phyloP scores from a whole-genome alignment of 2,797 vertebrate genomes.

The Acanthornis magna region DNA sequence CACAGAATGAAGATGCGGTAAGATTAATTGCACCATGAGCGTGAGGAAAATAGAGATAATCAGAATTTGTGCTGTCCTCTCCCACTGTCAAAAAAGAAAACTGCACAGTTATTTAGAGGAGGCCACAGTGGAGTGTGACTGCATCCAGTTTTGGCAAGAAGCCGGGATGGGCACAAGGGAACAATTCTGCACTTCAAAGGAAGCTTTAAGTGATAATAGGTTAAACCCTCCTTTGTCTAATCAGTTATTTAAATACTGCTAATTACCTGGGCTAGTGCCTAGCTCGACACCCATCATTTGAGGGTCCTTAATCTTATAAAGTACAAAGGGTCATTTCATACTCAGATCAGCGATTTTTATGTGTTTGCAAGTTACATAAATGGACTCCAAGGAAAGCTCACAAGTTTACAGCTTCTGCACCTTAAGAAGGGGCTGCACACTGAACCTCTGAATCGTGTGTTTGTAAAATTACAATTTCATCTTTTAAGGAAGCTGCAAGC shows the following conservation, averaged over 20 bases:
- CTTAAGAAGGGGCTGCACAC: not conserved
- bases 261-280: not conserved
- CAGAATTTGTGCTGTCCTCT: not conserved
- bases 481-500: not conserved
- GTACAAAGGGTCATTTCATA: not conserved
- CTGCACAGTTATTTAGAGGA: not conserved
- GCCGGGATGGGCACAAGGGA: not conserved
- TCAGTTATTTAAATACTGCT: conserved; percentile 33
- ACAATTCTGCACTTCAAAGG: not conserved
- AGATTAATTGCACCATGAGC: not conserved
- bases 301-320: not conserved
- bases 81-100: not conserved
- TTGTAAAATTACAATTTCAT: not conserved
- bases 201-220: not conserved
- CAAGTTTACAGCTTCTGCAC: not conserved
- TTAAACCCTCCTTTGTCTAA: not conserved
- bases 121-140: not conserved
- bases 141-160: not conserved
- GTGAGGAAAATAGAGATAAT: not conserved
- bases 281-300: not conserved
- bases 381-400: not conserved
- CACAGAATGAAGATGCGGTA: not conserved
- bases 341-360: not conserved
- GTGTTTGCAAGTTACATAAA: not conserved
- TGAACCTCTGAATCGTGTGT: not conserved